Evolutionary conservation across 2,113 vertebrate genomes (phyloP).

Genomic region (Rhipidura dahli): DNA sequence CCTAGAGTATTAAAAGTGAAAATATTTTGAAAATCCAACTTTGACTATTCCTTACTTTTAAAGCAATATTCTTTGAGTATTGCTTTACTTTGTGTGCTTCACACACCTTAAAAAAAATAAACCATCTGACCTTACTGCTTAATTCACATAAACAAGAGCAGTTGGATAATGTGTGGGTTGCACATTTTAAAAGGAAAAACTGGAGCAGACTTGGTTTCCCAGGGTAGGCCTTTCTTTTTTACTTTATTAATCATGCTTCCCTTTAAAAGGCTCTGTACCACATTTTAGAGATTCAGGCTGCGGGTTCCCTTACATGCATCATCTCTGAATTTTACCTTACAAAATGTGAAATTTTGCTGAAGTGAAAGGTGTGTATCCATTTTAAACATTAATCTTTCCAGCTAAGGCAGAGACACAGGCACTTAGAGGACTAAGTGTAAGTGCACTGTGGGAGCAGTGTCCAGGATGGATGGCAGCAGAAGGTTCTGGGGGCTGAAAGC

Average conservation of each 20-base stretch:
- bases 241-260: neutral
- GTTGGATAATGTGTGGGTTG: neutral
- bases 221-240: neutral
- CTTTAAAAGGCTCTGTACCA: neutral
- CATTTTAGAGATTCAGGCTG: neutral
- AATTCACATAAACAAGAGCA: neutral
- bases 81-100: neutral
- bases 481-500: neutral
- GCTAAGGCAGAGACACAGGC: neutral
- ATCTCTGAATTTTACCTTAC: neutral
- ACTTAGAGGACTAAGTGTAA: too few species aligned
- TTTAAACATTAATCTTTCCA: neutral
- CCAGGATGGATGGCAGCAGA: neutral
- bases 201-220: neutral
- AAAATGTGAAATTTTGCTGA: neutral
- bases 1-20: neutral
- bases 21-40: neutral
- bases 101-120: conserved; percentile 15
- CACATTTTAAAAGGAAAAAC: neutral
- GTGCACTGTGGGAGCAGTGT: neutral
- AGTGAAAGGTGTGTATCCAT: neutral
- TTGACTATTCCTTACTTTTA: neutral
- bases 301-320: neutral
- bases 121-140: neutral
- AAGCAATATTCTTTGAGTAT: too few species aligned